Percentiles rank a stretch among this genome's conserved stretches.
These are phyloP conservation scores for Egretta garzetta DNA, from an alignment of 2,113 vertebrate species.

Conservation along the genomic window DNA sequence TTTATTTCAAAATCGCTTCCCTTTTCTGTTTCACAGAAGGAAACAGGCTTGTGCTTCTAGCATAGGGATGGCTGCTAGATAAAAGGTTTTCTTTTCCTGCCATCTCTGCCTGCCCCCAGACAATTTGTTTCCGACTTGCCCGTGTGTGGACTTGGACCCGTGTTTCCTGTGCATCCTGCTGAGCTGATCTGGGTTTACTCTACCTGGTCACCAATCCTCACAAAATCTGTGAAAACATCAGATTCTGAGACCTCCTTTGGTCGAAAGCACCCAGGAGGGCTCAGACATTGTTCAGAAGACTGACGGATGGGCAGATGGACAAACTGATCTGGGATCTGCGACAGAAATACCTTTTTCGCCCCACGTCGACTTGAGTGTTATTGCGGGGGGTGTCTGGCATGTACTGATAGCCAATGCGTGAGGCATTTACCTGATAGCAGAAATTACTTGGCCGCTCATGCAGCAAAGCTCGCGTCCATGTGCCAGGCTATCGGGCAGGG, in stretches of 20 bases:
- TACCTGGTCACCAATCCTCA: background rate
- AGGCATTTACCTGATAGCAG: background rate
- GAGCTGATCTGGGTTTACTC: background rate
- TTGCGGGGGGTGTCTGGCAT: accelerated
- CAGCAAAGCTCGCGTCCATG: background rate
- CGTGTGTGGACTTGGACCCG: accelerated
- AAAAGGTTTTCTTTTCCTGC: background rate
- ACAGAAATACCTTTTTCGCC: background rate
- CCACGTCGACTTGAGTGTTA: accelerated
- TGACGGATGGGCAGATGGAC: background rate
- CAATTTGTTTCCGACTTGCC: background rate
- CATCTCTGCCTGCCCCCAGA: background rate
- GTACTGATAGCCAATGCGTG: accelerated
- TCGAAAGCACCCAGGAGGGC: background rate
- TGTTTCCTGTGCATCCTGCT: background rate
- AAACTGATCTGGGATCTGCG: background rate
- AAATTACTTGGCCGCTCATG: accelerated
- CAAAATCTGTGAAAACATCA: background rate
- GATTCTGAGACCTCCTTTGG: background rate
- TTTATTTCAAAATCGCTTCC: background rate
- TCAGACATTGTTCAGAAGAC: background rate
- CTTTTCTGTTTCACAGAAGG: background rate
- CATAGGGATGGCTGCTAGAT: background rate
- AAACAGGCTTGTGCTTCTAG: background rate
- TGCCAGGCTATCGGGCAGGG: background rate